Percentiles rank a stretch among this genome's conserved stretches.
phyloP scores from a whole-genome alignment of 2,888 invertebrate genomes.

The Yponomeuta cagnagella region DNA sequence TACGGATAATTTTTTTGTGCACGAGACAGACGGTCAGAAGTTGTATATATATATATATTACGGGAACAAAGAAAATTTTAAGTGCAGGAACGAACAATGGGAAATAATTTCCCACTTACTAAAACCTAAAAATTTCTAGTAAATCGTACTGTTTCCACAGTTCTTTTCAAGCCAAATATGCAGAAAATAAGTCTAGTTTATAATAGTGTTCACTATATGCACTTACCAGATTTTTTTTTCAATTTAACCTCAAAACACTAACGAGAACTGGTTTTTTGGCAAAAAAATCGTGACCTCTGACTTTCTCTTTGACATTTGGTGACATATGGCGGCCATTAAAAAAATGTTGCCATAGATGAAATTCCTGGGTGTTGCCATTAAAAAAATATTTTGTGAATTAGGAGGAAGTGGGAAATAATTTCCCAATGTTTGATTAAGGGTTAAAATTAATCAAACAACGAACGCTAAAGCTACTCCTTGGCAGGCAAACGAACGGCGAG shows the following conservation, averaged over 20 bases:
- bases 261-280: conserved; percentile 15
- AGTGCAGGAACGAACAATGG: conserved; percentile 11
- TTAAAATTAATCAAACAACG: no score
- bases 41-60: conserved; percentile 10
- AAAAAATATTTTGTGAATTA: no score
- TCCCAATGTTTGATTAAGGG: no score
- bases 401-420: no score
- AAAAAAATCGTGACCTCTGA: conserved; percentile 18
- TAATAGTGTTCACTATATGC: conserved; percentile 4
- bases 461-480: no score
- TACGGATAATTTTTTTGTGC: conserved; percentile 2
- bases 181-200: conserved; percentile 14
- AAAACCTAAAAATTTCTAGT: conserved; percentile 5
- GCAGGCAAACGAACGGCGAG: no score
- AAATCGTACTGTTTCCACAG: conserved; percentile 2
- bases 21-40: not conserved
- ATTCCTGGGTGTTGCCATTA: no score
- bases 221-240: conserved; percentile 13
- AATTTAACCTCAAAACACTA: not conserved
- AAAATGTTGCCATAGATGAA: no score
- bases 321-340: conserved; percentile 10
- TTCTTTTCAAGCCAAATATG: not conserved
- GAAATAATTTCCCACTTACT: conserved; percentile 12
- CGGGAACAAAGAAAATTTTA: not conserved
- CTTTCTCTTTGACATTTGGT: conserved; percentile 20